A percentile compares a stretch with the other conserved stretches of the same genome.
Evolutionary conservation across 1,140 invertebrate species (phyloP).

Genomic region (Pectinophora gossypiella): DNA sequence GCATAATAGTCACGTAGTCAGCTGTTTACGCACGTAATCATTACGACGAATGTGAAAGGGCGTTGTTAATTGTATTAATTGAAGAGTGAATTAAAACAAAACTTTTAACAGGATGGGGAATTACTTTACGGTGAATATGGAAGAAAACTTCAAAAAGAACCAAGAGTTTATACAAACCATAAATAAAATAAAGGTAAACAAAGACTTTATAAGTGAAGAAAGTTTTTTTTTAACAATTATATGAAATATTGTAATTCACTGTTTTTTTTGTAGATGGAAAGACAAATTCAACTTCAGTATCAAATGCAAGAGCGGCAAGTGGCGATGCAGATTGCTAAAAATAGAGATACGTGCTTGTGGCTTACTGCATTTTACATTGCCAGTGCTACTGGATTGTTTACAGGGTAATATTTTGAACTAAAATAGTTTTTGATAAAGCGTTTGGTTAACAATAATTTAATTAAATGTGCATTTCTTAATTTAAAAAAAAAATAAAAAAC

Average conservation of each 20-base stretch:
- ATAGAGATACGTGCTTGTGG: slow-evolving; percentile 85
- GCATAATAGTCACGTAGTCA: too few relatives aligned
- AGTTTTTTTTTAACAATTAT: neutral
- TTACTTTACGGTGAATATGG: slow-evolving; percentile 56
- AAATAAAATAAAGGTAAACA: slow-evolving; percentile 76
- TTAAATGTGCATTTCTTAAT: too few relatives aligned
- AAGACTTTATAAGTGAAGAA: neutral
- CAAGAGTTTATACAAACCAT: slow-evolving; percentile 83
- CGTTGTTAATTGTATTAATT: neutral
- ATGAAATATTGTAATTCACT: too few relatives aligned
- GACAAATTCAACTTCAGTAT: slow-evolving; percentile 87
- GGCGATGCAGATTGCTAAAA: slow-evolving; percentile 82
- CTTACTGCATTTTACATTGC: slow-evolving; percentile 81
- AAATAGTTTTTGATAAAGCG: too few relatives aligned
- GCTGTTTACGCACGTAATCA: neutral
- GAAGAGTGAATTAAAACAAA: neutral
- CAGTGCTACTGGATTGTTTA: slow-evolving; percentile 74
- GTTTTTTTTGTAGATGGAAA: slow-evolving; percentile 37
- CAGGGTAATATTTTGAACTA: slow-evolving; percentile 67
- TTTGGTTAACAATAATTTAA: too few relatives aligned
- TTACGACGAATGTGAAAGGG: neutral
- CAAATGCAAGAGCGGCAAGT: slow-evolving; percentile 84
- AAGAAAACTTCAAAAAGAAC: slow-evolving; percentile 79
- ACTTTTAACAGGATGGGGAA: slow-evolving; percentile 40
- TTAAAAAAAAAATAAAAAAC: too few relatives aligned